A percentile compares a stretch with the other conserved stretches of the same genome.
Conservation (phyloP, 2,888 invertebrate species). For the Sylvicola cinctus region DNA sequence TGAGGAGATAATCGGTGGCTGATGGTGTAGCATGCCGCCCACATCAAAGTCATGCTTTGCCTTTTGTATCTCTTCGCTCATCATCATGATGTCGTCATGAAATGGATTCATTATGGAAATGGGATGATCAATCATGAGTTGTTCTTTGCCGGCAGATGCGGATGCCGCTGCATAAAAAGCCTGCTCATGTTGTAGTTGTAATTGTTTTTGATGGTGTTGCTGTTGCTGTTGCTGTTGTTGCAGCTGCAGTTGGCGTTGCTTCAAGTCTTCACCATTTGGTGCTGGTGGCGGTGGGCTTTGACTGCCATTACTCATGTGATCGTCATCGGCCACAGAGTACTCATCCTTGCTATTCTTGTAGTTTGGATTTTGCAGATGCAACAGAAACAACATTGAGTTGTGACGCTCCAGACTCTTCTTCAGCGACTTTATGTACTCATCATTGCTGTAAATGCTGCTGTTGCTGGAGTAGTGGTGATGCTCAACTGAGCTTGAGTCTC, state of each 20-base stretch:
- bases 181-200: not conserved
- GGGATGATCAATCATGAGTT: conserved; percentile 5
- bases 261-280: conserved; percentile 33
- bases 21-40: conserved; percentile 2
- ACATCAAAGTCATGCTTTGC: conserved; percentile 3
- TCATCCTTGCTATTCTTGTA: conserved; percentile 14
- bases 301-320: conserved; percentile 21
- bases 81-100: conserved; percentile 12
- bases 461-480: conserved; percentile 10
- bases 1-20: conserved; percentile 14
- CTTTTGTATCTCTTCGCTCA: conserved; percentile 7
- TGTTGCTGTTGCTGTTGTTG: not conserved
- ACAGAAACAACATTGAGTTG: conserved; percentile 22
- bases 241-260: not conserved
- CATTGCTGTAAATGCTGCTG: conserved; percentile 20
- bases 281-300: conserved; percentile 69
- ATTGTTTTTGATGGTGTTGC: conserved; percentile 1
- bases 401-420: conserved; percentile 21
- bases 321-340: conserved; percentile 11
- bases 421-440: conserved; percentile 22
- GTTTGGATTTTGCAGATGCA: conserved; percentile 22
- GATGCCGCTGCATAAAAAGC: conserved; percentile 1
- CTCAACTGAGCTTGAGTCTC: not conserved
- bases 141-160: conserved; percentile 3
- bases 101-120: conserved; percentile 14